Percentiles rank a stretch among this genome's conserved stretches.
These are phyloP conservation scores for Drosophila mercatorum DNA, from an alignment of 2,888 invertebrate genomes.

Conservation along the genomic window DNA sequence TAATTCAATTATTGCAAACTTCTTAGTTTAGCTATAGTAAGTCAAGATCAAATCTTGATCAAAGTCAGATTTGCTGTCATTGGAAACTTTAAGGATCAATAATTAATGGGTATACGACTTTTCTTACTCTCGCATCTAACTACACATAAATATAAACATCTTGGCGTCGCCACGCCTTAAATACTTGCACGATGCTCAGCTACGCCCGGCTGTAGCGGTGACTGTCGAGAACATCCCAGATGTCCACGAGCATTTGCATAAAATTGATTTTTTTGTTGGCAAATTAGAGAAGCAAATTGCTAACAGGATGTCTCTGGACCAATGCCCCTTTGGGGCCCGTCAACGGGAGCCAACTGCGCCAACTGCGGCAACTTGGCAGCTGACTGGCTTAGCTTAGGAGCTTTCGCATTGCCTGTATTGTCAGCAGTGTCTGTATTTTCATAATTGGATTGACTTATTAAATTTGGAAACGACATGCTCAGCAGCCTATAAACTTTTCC, in stretches of 20 bases:
- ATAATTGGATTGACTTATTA: constrained; percentile 52
- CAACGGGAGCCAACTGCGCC: constrained; percentile 4
- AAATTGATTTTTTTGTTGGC: constrained; percentile 33
- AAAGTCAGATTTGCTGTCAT: not conserved
- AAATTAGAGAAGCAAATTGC: constrained; percentile 32
- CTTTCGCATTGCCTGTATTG: constrained; percentile 4
- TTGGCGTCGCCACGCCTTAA: not conserved
- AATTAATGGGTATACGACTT: not conserved
- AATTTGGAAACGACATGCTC: constrained; percentile 15
- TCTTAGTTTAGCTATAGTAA: no score
- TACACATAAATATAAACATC: constrained; percentile 2
- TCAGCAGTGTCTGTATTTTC: constrained; percentile 6
- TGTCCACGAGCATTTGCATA: constrained; percentile 52
- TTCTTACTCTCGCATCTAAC: not conserved
- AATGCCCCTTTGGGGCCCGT: constrained; percentile 1
- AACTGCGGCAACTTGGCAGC: constrained; percentile 26
- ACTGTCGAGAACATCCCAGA: constrained; percentile 16
- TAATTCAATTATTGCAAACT: not conserved
- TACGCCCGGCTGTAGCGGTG: not conserved
- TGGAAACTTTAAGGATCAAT: not conserved
- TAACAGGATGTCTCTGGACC: constrained; percentile 7
- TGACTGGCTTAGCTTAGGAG: constrained; percentile 23
- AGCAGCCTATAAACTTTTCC: constrained; percentile 12
- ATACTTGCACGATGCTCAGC: constrained; percentile 1
- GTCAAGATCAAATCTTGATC: not conserved